phyloP scores from a whole-genome alignment of 2,113 vertebrate genomes.

The Bolborhynchus lineola region DNA sequence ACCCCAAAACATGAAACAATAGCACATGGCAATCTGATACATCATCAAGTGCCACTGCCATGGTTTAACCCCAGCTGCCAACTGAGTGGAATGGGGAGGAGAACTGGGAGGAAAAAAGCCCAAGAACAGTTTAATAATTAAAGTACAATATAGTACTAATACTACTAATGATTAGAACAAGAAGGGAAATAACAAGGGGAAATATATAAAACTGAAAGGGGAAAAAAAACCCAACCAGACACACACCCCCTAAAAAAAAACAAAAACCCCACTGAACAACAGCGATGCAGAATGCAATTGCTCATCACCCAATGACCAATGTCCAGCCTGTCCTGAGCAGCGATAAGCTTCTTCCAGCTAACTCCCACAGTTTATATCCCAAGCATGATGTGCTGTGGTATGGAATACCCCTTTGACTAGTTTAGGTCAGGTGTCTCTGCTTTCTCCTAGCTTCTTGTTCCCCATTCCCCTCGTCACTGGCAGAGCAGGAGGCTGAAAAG shows the following conservation, averaged over 20 bases:
- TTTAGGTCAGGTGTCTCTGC: not conserved
- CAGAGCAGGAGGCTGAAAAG: not conserved
- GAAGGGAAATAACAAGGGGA: not conserved
- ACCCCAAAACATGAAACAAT: fast-evolving
- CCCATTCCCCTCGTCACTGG: not conserved
- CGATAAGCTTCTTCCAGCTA: not conserved
- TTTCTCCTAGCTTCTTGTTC: not conserved
- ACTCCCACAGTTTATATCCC: not conserved
- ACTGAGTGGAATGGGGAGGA: not conserved
- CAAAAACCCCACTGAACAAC: not conserved
- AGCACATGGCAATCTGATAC: fast-evolving
- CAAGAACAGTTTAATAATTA: not conserved
- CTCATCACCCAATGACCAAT: not conserved
- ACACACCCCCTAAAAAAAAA: not conserved
- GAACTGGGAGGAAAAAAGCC: not conserved
- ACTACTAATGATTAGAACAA: not conserved
- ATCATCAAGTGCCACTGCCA: not conserved
- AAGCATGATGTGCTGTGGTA: not conserved
- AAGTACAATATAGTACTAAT: not conserved
- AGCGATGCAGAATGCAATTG: not conserved
- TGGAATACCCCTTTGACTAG: not conserved
- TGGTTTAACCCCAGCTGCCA: not conserved
- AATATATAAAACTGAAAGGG: not conserved
- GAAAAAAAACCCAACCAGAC: not conserved
- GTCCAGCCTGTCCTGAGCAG: not conserved